Percentiles rank a stretch among this genome's conserved stretches.
Conservation (phyloP, 2,113 vertebrate genomes). For the Tragelaphus scriptus region DNA sequence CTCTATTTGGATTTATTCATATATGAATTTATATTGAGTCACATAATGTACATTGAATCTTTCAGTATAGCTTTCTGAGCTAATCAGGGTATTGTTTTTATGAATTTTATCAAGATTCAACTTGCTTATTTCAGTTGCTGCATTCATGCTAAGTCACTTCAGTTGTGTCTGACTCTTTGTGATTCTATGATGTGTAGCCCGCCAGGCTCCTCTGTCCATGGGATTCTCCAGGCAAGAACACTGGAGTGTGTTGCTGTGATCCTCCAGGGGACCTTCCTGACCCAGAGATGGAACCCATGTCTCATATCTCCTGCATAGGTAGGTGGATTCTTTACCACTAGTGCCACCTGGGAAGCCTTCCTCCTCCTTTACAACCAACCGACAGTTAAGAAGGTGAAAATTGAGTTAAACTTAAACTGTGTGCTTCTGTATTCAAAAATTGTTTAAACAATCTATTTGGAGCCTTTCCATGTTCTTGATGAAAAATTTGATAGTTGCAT, state of each 20-base stretch:
- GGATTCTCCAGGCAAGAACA: neutral
- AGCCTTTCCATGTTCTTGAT: neutral
- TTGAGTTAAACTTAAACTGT: neutral
- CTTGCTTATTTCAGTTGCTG: neutral
- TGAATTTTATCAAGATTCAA: neutral
- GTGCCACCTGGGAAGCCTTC: neutral
- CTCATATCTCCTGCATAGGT: neutral
- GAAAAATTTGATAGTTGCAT: neutral
- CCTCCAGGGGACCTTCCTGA: neutral
- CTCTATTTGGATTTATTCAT: neutral
- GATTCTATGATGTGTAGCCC: neutral
- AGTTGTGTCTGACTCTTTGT: neutral
- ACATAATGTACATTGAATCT: neutral
- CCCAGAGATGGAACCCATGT: neutral
- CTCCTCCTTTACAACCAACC: neutral
- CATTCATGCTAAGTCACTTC: neutral
- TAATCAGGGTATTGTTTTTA: neutral
- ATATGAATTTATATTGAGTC: neutral
- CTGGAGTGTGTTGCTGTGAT: fast-evolving
- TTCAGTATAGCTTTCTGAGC: neutral
- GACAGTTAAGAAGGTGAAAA: neutral
- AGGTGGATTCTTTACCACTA: neutral
- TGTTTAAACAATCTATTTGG: neutral
- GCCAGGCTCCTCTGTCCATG: neutral
- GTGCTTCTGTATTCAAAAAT: neutral